Evolutionary conservation across 2,888 invertebrate genomes (phyloP).

Genomic region (Nysson spinosus): DNA sequence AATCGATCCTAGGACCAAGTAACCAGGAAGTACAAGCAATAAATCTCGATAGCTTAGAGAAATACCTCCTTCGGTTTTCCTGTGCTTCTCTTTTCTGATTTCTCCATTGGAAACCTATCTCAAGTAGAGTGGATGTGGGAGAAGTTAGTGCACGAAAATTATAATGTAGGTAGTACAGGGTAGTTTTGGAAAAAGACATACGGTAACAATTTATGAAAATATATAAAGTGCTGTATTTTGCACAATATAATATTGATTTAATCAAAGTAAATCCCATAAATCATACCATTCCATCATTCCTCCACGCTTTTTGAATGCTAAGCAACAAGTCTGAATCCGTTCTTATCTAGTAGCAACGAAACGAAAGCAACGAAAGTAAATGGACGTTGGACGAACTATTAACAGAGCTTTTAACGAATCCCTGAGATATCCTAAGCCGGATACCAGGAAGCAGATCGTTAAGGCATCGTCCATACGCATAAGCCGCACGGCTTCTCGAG

Average conservation of each 20-base stretch:
- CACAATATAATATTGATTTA: too few species aligned
- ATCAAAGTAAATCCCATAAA: too few species aligned
- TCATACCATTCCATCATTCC: too few species aligned
- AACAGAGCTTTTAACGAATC: slow-evolving; percentile 53
- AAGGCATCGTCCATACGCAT: slow-evolving; percentile 51
- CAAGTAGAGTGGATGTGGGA: too few species aligned
- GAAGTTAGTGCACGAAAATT: too few species aligned
- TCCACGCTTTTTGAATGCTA: slow-evolving; percentile 35
- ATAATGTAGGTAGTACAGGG: too few species aligned
- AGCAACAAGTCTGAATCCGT: slow-evolving; percentile 44
- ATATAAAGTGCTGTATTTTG: too few species aligned
- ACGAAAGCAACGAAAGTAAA: slow-evolving; percentile 10
- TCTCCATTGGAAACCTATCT: not conserved
- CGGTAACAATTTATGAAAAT: too few species aligned
- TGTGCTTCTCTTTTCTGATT: not conserved
- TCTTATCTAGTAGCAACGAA: slow-evolving; percentile 32
- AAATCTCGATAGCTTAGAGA: slow-evolving; percentile 41
- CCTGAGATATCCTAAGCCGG: slow-evolving; percentile 45
- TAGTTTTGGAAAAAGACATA: too few species aligned
- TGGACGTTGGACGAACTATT: slow-evolving; percentile 26
- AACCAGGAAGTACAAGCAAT: slow-evolving; percentile 49
- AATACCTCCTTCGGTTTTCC: slow-evolving; percentile 20
- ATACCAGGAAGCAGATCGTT: slow-evolving; percentile 63
- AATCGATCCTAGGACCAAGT: slow-evolving; percentile 54
- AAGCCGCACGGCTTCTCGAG: slow-evolving; percentile 39